Base-by-base conservation (phyloP, 2,113 vertebrate species). In the Rynchops niger region DNA sequence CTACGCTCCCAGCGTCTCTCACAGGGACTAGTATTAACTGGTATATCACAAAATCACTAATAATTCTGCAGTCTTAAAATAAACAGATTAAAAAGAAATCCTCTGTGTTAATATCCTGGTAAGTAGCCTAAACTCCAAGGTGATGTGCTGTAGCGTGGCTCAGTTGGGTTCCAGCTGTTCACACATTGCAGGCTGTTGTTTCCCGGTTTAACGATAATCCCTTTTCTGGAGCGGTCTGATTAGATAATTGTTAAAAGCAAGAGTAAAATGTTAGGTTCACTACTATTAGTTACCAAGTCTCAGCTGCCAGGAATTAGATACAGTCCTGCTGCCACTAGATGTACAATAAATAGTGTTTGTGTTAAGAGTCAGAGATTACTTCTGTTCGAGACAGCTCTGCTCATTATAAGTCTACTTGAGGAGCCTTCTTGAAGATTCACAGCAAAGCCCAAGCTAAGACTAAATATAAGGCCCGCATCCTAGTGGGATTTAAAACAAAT, bases 371-470 rank as follows among this genome's bases (percentile, higher is more conserved):
- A 82, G 73, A 94, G 73, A 97, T 97, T 96, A 94, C 81, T 96
- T 96, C 79, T 94, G 78, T 82, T 95, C 22, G 2, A 94, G 92
- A 90, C 91, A 92, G 76, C 91, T 95, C 55, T 82, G 58, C 89
- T 97, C 80, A 95, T 97, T 96, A 96, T 92, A 95, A 63, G 70
- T 96, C 86, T 94, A 86, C 89, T 95, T 90, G 94, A 97, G 67
- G 52, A 92, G 82, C 71, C 95, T 95, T 94, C 91, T 93, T 92
- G 90, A 94, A 96, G 74, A 94, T 85, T 91, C 90, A 78, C 29
- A 72, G 77, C 71, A 95, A 96, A 96, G 70, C 82, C 29, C 78
- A 86, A 77, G 71, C 55, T 88, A 86, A 78, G 63, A 45, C 77
- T 91, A 96, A 96, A 83, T 90, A 96, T 74, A 96, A 95, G 84